Evolutionary conservation across 2,797 vertebrate species (phyloP), one percentile per base, ranked within the genome.

Genomic region (Labeo calbasu): DNA sequence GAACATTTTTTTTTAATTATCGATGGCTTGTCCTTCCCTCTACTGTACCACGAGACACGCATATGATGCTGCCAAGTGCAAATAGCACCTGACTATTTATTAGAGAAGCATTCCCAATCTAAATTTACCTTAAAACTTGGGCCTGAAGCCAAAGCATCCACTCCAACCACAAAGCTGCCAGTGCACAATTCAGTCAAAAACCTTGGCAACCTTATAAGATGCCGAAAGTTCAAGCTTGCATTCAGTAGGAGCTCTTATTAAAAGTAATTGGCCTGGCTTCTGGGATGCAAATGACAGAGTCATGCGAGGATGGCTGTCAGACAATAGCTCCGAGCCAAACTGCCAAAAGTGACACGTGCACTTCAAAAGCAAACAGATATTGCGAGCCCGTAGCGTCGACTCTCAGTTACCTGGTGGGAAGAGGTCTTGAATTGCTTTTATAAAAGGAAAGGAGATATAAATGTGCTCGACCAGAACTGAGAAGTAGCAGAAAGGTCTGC

Each of bases 301-400:
- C 43, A 25, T n/a, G 69, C 17, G 55, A 81, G 46, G 73, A 68
- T 55, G 69, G 43, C 66, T 82, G 48, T 66, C 21, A 68, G 84
- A 76, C 85, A 81, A 65, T 68, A 79, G 87, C 86, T 84, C 86
- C 25, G 50, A 90, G 86, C 80, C 89, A 89, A 92, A 90, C 87
- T 88, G 90, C 78, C 85, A 80, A 78, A 91, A 88, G 14, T 88
- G 79, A 89, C 91, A 90, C 86, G 73, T 86, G 86, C 59, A 79
- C 87, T 36, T 88, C 77, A 90, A 90, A 92, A 85, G 40, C 80
- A 89, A 87, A 89, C 86, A 85, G 81, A 78, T 40, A 36, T 51
- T 21, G 23, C 40, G 19, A 5, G n/a, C 19, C 46, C 0, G 9
- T 17, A 59, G 19, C 2, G 21, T 10, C 17, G 51, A 9, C 57